Conservation (phyloP, 2,113 vertebrate species). For the Stigmatopora argus region DNA sequence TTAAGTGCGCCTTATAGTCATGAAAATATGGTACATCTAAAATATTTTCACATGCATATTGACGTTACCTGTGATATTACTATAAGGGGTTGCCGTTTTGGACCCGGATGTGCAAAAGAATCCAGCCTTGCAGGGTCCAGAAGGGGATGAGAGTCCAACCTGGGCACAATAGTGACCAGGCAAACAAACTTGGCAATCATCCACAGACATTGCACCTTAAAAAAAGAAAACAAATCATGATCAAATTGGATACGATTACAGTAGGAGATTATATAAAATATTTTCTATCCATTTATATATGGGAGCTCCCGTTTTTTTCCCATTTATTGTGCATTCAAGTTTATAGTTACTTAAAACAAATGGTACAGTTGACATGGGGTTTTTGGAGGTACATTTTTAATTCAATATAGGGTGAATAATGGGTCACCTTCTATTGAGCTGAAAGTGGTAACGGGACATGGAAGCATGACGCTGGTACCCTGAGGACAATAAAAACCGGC, state of each 20-base stretch:
- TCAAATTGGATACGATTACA: background rate
- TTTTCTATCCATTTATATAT: too few species aligned
- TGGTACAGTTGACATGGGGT: too few species aligned
- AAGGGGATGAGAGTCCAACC: constrained; percentile 69
- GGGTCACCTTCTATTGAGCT: constrained; percentile 65
- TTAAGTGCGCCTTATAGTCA: too few species aligned
- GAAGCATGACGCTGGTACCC: constrained; percentile 71
- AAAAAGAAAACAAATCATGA: constrained; percentile 10
- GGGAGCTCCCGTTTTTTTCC: too few species aligned
- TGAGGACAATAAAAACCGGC: constrained; percentile 74
- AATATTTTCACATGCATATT: constrained; percentile 4
- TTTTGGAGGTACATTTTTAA: too few species aligned
- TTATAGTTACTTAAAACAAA: background rate
- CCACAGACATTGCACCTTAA: constrained; percentile 57
- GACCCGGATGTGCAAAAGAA: constrained; percentile 76
- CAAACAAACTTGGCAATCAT: constrained; percentile 64
- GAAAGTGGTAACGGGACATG: constrained; percentile 76
- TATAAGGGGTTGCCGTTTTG: constrained; percentile 55
- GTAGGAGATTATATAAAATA: too few species aligned
- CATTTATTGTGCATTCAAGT: background rate
- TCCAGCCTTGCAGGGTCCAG: constrained; percentile 72
- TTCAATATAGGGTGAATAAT: too few species aligned
- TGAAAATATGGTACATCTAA: background rate
- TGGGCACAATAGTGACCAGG: constrained; percentile 66
- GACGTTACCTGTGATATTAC: constrained; percentile 49